phyloP scores from a whole-genome alignment of 2,888 invertebrate species.

The Thymelicus acteon region DNA sequence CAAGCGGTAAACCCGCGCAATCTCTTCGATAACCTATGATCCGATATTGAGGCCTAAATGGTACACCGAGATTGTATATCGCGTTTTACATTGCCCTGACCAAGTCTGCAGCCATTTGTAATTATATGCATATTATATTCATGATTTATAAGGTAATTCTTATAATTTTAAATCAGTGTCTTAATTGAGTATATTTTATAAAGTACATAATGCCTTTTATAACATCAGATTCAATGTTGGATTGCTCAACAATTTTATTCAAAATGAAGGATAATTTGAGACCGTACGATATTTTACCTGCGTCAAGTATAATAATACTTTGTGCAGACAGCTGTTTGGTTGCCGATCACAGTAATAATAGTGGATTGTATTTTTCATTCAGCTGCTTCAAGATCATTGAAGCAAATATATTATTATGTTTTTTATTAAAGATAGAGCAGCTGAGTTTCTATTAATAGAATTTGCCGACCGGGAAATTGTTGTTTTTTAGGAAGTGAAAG shows the following conservation, averaged over 20 bases:
- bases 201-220: constrained; percentile 5
- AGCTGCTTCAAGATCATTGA: constrained; percentile 43
- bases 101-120: constrained; percentile 18
- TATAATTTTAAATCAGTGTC: constrained; percentile 16
- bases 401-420: constrained; percentile 44
- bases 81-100: constrained; percentile 41
- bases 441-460: constrained; percentile 41
- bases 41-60: constrained; percentile 55
- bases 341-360: constrained; percentile 56
- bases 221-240: background rate
- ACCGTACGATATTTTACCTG: constrained; percentile 72
- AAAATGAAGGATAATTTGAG: constrained; percentile 32
- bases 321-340: constrained; percentile 67
- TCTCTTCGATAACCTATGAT: constrained; percentile 64
- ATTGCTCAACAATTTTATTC: constrained; percentile 11
- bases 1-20: constrained; percentile 53
- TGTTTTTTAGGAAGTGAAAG: background rate
- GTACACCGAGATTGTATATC: constrained; percentile 48
- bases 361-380: constrained; percentile 58
- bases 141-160: constrained; percentile 1
- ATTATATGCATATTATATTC: constrained; percentile 15
- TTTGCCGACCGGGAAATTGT: constrained; percentile 31
- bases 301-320: constrained; percentile 58
- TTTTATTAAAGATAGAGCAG: constrained; percentile 43
- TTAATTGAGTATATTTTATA: constrained; percentile 20